Base-by-base conservation (phyloP, 2,888 invertebrate species). In the Onchidella celtica region DNA sequence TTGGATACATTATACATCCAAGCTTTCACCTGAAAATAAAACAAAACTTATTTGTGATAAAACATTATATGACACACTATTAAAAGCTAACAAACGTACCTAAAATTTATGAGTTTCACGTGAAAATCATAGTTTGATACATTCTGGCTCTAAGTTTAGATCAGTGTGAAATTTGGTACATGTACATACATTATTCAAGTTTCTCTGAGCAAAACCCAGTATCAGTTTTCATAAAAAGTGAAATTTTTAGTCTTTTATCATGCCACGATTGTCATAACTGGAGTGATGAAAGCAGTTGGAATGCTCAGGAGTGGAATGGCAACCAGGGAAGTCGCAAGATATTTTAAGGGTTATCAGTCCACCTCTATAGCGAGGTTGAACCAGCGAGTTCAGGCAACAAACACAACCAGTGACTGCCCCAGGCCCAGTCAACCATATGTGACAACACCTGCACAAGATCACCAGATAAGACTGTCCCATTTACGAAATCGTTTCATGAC, bases 1-100 rank as follows among this genome's bases (percentile, higher is more conserved):
- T 38, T 38, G 24, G 76, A 65, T 3, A 76, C 47, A 24, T 47
- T 32, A 24, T 81, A 6, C 70, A 81, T 81, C 70, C 76, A 70
- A 14, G 3, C 14, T 3, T 76, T 55, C 2, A 57, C 66, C 80
- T 80, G 80, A 21, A 1, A 24, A 21, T 61, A 40, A 77, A 27
- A 4, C 14, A 27, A 24, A 47, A 40, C 27, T 27, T 4, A 61
- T 61, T n/a, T n/a, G n/a, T n/a, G n/a, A n/a, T 9, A 17, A 55
- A 55, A 55, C 21, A 55, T 9, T n/a, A n/a, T n/a, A n/a, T n/a
- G n/a, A n/a, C n/a, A n/a, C n/a, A n/a, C n/a, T n/a, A n/a, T n/a
- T n/a, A n/a, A n/a, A n/a, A n/a, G n/a, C n/a, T n/a, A n/a, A n/a
- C n/a, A n/a, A n/a, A 47, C 47, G 6, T 17, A 47, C 47, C 17